phyloP scores from a whole-genome alignment of 2,888 invertebrate genomes.

The Platycheirus rosarum region DNA sequence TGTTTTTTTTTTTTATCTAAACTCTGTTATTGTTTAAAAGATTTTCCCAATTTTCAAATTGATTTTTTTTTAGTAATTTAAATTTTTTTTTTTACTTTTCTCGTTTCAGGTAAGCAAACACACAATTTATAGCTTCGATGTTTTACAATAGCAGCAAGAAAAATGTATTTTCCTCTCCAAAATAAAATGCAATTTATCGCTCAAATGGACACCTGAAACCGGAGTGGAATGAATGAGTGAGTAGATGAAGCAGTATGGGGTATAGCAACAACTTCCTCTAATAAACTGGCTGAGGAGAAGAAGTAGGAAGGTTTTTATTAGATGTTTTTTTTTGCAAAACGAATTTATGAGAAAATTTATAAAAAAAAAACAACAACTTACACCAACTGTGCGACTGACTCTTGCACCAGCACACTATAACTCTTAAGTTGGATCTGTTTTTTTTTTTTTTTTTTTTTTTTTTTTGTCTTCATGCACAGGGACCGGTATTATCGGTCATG shows the following conservation, averaged over 20 bases:
- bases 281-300: too few species aligned
- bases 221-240: slow-evolving; percentile 14
- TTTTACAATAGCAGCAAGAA: slow-evolving; percentile 4
- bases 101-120: slow-evolving; percentile 62
- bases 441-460: too few species aligned
- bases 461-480: too few species aligned
- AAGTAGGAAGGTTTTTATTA: too few species aligned
- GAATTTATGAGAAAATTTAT: slow-evolving; percentile 27
- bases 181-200: slow-evolving; percentile 67
- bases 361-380: too few species aligned
- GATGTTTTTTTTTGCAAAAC: too few species aligned
- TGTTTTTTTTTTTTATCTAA: too few species aligned
- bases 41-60: slow-evolving; percentile 51
- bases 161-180: slow-evolving; percentile 31
- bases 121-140: not conserved
- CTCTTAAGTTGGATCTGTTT: slow-evolving; percentile 41
- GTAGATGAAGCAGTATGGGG: too few species aligned
- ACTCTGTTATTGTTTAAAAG: slow-evolving; percentile 4
- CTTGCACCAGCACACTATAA: not conserved
- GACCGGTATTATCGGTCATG: slow-evolving; percentile 31
- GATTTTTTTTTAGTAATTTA: slow-evolving; percentile 36
- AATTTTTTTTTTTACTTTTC: slow-evolving; percentile 13
- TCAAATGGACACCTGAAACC: slow-evolving; percentile 56
- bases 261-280: slow-evolving; percentile 22
- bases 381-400: not conserved